Conservation (phyloP, 2,888 invertebrate species). For the Pedicia rivosa region DNA sequence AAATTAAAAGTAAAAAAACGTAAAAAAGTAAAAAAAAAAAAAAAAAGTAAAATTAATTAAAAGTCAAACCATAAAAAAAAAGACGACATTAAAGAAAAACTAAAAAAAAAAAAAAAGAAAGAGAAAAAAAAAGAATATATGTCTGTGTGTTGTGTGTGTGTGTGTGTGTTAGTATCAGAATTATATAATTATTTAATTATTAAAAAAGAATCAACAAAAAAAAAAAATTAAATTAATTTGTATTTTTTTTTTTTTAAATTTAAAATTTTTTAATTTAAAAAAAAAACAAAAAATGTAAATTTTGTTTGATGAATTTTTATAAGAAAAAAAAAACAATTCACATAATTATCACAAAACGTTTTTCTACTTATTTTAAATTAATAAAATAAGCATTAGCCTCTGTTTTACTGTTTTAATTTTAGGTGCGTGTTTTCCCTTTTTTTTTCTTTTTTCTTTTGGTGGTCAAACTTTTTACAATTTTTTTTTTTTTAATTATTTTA, state of each 20-base stretch:
- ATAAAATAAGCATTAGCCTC: background rate
- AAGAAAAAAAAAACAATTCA: background rate
- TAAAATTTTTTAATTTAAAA: background rate
- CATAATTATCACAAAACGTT: slow-evolving; percentile 27
- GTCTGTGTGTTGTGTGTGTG: no score
- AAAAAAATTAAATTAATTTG: background rate
- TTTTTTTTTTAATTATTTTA: slow-evolving; percentile 21
- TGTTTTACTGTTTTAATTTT: slow-evolving; percentile 2
- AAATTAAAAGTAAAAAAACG: no score
- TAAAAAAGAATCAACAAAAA: background rate
- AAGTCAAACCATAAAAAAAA: background rate
- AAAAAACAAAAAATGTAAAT: no score
- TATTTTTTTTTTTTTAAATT: background rate
- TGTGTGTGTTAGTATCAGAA: no score
- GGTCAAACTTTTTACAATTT: background rate
- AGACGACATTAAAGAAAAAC: background rate
- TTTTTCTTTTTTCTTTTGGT: background rate
- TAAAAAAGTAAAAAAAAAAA: background rate
- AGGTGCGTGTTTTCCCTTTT: background rate
- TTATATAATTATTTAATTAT: background rate
- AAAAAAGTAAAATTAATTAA: background rate
- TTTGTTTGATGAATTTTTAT: slow-evolving; percentile 7
- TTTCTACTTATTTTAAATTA: slow-evolving; percentile 16
- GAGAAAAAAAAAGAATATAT: background rate
- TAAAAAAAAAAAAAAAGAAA: background rate